These are phyloP conservation scores for Caenorhabditis japonica DNA, from an alignment of 2,888 invertebrate genomes.

Conservation along the genomic window DNA sequence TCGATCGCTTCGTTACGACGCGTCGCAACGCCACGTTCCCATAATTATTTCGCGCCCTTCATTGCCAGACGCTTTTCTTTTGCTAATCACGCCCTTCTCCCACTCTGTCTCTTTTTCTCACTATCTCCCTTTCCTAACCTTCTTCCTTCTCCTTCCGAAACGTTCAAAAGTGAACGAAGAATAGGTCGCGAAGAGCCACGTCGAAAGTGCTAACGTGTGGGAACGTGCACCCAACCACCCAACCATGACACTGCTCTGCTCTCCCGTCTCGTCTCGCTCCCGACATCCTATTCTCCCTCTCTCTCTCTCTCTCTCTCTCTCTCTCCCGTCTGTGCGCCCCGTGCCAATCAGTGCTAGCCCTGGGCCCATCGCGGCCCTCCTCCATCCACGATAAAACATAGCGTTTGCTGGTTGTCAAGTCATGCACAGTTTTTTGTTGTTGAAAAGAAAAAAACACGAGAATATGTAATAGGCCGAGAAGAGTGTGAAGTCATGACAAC, in stretches of 20 bases:
- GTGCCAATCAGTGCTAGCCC: slow-evolving; percentile 22
- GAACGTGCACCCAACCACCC: not conserved
- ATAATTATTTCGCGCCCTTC: too few species aligned
- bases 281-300: not conserved
- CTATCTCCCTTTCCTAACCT: not conserved
- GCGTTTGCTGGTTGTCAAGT: slow-evolving; percentile 7
- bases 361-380: slow-evolving; percentile 3
- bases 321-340: not conserved
- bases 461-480: not conserved
- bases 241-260: not conserved
- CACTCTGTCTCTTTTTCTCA: too few species aligned
- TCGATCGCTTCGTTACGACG: too few species aligned
- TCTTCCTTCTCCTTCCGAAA: slow-evolving; percentile 2
- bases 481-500: not conserved
- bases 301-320: slow-evolving; percentile 1
- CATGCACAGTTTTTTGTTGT: slow-evolving; percentile 4
- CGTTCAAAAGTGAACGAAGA: slow-evolving; percentile 4
- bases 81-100: not conserved
- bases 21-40: too few species aligned
- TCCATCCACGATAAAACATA: slow-evolving; percentile 2
- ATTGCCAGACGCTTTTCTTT: too few species aligned
- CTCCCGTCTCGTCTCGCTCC: slow-evolving; percentile 2
- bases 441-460: not conserved
- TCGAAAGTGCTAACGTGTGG: slow-evolving; percentile 24
- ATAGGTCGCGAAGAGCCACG: too few species aligned